phyloP scores from a whole-genome alignment of 2,888 invertebrate species.

The Stenoptilia bipunctidactyla region DNA sequence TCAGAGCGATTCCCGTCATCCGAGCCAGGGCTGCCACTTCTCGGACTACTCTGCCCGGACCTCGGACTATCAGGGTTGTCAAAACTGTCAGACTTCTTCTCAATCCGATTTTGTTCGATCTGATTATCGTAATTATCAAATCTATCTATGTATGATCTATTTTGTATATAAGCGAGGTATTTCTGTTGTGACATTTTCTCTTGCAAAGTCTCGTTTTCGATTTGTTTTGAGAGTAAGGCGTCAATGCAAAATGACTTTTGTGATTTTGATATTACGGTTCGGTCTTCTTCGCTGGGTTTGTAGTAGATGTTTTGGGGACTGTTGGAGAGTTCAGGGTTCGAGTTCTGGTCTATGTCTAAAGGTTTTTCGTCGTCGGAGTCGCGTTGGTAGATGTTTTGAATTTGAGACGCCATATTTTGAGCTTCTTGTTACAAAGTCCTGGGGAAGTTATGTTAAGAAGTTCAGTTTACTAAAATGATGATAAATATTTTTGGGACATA shows the following conservation, averaged over 20 bases:
- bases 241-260: slow-evolving; percentile 93
- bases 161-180: slow-evolving; percentile 45
- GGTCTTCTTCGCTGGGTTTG: slow-evolving; percentile 39
- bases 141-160: slow-evolving; percentile 44
- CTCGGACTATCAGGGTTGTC: slow-evolving; percentile 31
- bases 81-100: slow-evolving; percentile 24
- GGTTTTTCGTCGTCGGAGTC: slow-evolving; percentile 35
- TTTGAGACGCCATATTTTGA: slow-evolving; percentile 27
- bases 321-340: slow-evolving; percentile 40
- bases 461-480: no score
- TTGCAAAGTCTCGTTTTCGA: slow-evolving; percentile 22
- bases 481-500: no score
- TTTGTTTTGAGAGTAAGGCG: slow-evolving; percentile 79
- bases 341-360: slow-evolving; percentile 48
- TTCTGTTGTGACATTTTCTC: slow-evolving; percentile 51
- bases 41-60: slow-evolving; percentile 42
- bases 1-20: slow-evolving; percentile 74
- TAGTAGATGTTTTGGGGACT: slow-evolving; percentile 55
- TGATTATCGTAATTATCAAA: slow-evolving; percentile 53
- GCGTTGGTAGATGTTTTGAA: slow-evolving; percentile 38
- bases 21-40: slow-evolving; percentile 55
- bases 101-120: slow-evolving; percentile 57
- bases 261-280: slow-evolving; percentile 42
- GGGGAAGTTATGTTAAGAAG: no score
- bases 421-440: slow-evolving; percentile 12